Base-by-base conservation (phyloP, 2,888 invertebrate species). In the Drosophila imparisetae region DNA sequence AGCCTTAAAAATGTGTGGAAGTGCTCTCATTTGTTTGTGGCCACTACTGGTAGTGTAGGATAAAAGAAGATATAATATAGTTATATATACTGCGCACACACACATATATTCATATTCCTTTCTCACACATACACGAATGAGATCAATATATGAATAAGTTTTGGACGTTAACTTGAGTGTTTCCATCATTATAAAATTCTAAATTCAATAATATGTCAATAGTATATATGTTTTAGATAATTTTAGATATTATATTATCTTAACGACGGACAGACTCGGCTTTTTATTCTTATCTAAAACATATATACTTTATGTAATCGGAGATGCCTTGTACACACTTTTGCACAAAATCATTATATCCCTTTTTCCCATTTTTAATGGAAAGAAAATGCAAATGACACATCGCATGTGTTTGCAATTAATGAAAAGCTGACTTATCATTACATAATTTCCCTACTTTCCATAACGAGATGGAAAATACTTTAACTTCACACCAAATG, bases 111-210 rank as follows among this genome's bases (percentile, higher is more conserved):
- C 3, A 38, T 8, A 38, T n/a, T 8, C 3, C n/a, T 38, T 38
- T n/a, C 8, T 4, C 8, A n/a, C 4, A n/a, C 38, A n/a, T 4
- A 4, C 1, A 21, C 13, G 1, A 21, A 21, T 7, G 4, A 40
- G 4, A n/a, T 40, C n/a, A 11, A 40, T 40, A n/a, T 10, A 10
- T 10, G n/a, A 21, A 42, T 6, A 3, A 6, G 42, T 13, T 42
- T 42, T 5, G n/a, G 2, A 11, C 11, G 6, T 6, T 6, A 11
- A 6, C 1, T n/a, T 40, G 11, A 0, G 0, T 13, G 1, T 6
- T 42, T 42, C 21, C 11, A 6, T 6, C 11, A 6, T 21, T 1
- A 21, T 6, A 13, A 7, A 1, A 13, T 21, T 42, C 6, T 6
- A 42, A 42, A 3, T 42, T 7, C 3, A 42, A 13, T 21, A 6